Conservation (phyloP, 2,888 invertebrate genomes). For the Polydrusus tereticollis region DNA sequence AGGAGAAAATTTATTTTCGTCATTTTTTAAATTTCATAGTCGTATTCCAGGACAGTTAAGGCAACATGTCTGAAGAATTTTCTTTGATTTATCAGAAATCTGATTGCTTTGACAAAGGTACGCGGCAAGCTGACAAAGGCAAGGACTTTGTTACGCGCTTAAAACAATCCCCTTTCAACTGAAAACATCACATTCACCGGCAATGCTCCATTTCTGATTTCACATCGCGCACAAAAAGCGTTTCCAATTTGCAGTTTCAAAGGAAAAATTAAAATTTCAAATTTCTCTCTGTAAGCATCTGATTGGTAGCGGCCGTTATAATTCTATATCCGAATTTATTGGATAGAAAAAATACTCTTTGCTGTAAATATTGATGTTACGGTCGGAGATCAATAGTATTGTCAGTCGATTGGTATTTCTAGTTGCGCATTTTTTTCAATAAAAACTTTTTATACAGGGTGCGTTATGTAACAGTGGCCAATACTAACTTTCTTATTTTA, state of each 20-base stretch:
- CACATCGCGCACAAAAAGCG: background rate
- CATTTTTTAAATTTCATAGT: too few relatives aligned
- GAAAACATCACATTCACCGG: background rate
- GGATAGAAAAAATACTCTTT: too few relatives aligned
- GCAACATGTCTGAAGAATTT: background rate
- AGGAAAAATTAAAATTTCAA: conserved; percentile 1
- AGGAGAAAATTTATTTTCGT: too few relatives aligned
- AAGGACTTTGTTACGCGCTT: conserved; percentile 2
- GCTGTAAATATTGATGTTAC: too few relatives aligned
- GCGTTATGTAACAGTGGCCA: too few relatives aligned
- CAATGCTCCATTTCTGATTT: background rate
- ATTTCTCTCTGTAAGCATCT: background rate
- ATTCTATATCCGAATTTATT: too few relatives aligned
- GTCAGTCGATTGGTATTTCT: too few relatives aligned
- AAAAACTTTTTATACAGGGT: too few relatives aligned
- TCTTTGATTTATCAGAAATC: background rate
- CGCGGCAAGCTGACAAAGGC: conserved; percentile 20
- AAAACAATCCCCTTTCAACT: conserved; percentile 16
- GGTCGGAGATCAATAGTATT: too few relatives aligned
- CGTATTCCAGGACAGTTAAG: too few relatives aligned
- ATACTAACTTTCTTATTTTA: too few relatives aligned
- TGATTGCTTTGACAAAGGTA: conserved; percentile 21
- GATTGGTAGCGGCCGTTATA: background rate
- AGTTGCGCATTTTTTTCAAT: too few relatives aligned
- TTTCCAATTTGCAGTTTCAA: background rate